Evolutionary conservation across 2,113 vertebrate genomes (phyloP).

Genomic region (Lates calcarifer): DNA sequence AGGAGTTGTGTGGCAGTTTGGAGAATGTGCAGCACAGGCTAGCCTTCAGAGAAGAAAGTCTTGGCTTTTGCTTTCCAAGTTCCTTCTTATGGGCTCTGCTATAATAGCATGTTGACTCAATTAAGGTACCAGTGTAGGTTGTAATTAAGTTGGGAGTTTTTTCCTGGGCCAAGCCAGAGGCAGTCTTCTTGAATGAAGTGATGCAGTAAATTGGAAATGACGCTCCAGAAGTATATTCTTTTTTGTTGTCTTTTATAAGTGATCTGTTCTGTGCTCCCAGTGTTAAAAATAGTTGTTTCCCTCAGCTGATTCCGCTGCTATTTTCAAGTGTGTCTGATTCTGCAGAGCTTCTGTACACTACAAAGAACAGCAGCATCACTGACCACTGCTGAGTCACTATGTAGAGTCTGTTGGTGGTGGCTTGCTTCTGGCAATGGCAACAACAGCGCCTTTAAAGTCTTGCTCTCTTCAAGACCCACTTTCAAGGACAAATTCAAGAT

Average conservation of each 20-base stretch:
- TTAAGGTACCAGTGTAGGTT: slow-evolving; percentile 71
- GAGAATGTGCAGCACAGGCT: slow-evolving; percentile 41
- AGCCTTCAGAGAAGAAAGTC: slow-evolving; percentile 42
- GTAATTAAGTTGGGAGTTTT: slow-evolving; percentile 73
- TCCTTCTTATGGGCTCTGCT: slow-evolving; percentile 37
- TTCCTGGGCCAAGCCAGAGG: slow-evolving; percentile 53
- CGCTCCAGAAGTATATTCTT: slow-evolving; percentile 32
- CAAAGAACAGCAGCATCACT: slow-evolving; percentile 56
- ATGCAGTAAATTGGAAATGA: slow-evolving; percentile 64
- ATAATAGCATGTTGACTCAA: slow-evolving; percentile 68
- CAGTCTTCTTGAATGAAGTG: slow-evolving; percentile 35
- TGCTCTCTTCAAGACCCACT: slow-evolving; percentile 26
- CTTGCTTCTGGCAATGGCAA: slow-evolving; percentile 36
- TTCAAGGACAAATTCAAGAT: slow-evolving; percentile 32
- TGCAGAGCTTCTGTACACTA: slow-evolving; percentile 41
- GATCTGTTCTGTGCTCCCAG: slow-evolving; percentile 36
- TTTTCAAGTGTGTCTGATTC: slow-evolving; percentile 62
- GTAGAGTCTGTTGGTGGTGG: slow-evolving; percentile 25
- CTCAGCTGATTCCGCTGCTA: slow-evolving; percentile 60
- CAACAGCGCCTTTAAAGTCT: slow-evolving; percentile 29
- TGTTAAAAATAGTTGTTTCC: slow-evolving; percentile 64
- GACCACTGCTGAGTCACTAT: slow-evolving; percentile 68
- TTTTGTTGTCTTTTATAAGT: slow-evolving; percentile 49
- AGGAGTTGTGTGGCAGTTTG: slow-evolving; percentile 36
- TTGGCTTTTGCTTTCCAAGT: slow-evolving; percentile 46